phyloP scores from a whole-genome alignment of 1,140 invertebrate species.

The Hypsibius dujardini region DNA sequence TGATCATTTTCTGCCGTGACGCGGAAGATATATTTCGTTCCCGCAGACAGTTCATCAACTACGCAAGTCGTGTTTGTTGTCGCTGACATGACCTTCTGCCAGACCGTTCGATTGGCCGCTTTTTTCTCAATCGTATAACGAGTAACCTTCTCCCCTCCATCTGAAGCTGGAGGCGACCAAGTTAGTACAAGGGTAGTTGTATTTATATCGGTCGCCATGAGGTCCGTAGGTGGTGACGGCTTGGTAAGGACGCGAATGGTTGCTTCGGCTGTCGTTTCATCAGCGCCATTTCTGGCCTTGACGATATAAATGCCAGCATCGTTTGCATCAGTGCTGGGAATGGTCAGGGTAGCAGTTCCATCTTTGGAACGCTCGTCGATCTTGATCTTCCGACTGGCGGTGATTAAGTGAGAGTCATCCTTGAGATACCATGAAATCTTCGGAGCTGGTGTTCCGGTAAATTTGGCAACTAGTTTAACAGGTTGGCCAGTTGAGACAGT shows the following conservation, averaged over 20 bases:
- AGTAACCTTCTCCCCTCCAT: slow-evolving; percentile 72
- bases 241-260: slow-evolving; percentile 19
- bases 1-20: slow-evolving; percentile 63
- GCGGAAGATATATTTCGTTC: slow-evolving; percentile 56
- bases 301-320: slow-evolving; percentile 43
- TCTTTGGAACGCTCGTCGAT: not conserved
- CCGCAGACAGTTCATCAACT: slow-evolving; percentile 48
- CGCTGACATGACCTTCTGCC: not conserved
- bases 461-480: slow-evolving; percentile 59
- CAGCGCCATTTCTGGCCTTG: slow-evolving; percentile 35
- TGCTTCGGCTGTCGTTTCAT: not conserved
- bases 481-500: slow-evolving; percentile 59
- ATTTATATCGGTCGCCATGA: not conserved
- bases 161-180: slow-evolving; percentile 61
- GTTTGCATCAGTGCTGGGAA: slow-evolving; percentile 38
- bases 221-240: slow-evolving; percentile 11
- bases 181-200: slow-evolving; percentile 50
- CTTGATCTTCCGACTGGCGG: not conserved
- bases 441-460: slow-evolving; percentile 67
- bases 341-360: slow-evolving; percentile 30
- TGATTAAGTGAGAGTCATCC: slow-evolving; percentile 27
- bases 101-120: slow-evolving; percentile 43
- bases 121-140: slow-evolving; percentile 87
- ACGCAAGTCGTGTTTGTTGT: slow-evolving; percentile 43
- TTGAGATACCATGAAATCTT: slow-evolving; percentile 62